Evolutionary conservation across 2,888 invertebrate species (phyloP).

Genomic region (Sarcophaga rosellei): DNA sequence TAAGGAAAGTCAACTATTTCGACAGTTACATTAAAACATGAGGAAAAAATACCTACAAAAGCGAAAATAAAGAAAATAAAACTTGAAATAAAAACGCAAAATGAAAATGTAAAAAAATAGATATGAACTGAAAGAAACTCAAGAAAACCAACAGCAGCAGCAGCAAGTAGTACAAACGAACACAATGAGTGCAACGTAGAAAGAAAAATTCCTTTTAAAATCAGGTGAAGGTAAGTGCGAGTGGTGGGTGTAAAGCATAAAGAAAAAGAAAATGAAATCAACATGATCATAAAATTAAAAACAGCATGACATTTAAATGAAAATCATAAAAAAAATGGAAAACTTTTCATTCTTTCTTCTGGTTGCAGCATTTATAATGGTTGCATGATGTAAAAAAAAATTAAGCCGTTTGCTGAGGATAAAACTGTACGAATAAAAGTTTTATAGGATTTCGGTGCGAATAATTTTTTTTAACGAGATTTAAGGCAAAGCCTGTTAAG

Average conservation of each 20-base stretch:
- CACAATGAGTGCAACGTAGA: neutral
- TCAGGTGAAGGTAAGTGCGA: neutral
- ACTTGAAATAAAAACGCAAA: neutral
- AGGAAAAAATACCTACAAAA: neutral
- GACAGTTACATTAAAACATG: slow-evolving; percentile 40
- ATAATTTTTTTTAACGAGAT: no score
- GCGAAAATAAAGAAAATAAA: neutral
- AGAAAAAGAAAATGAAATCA: neutral
- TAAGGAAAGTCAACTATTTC: slow-evolving; percentile 58
- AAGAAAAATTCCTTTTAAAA: neutral
- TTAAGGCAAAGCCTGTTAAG: no score
- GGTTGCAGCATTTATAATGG: neutral
- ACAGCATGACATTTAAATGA: slow-evolving; percentile 46
- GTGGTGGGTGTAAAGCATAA: neutral
- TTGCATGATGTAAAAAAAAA: neutral
- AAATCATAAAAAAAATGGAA: neutral
- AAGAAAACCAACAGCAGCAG: neutral
- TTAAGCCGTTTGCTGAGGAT: neutral
- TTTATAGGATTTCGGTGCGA: no score
- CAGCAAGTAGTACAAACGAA: neutral
- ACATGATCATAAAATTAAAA: slow-evolving; percentile 4
- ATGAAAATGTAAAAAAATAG: neutral
- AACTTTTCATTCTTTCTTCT: neutral
- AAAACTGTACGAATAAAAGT: no score
- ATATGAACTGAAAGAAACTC: neutral